Evolutionary conservation across 2,888 invertebrate species (phyloP), one percentile per base, ranked within the genome.

Genomic region (Timema cristinae): DNA sequence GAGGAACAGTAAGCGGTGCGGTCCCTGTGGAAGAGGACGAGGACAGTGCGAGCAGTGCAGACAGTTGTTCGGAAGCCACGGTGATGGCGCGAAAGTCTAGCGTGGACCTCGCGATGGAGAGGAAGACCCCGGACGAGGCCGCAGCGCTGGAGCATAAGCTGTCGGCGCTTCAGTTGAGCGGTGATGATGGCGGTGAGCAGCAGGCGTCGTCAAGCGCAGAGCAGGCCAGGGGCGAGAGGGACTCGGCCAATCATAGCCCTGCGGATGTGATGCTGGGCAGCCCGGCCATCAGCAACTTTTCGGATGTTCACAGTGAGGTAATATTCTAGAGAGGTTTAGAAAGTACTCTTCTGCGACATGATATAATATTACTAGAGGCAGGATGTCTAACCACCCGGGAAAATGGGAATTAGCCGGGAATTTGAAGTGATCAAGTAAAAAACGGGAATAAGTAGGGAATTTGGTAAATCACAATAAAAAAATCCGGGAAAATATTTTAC

Each of bases 211-310:
- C 54, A 16, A 50, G 56, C 56, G 59, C 54, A 32, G 71, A 59
- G 11, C 50, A 50, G 50, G 47, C 50, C 15, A 32, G 48, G 47
- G 63, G 11, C 47, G 71, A 71, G 56, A 68, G 91, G 79, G 91
- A 91, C 82, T 91, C 91, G 48, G 91, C 91, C 47, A 92, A 91
- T 82, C 91, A 91, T 79, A 92, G 92, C 82, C 91, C 91, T 5
- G 86, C 89, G 71, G 91, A 91, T 78, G 89, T 88, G 54, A 88
- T 89, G 80, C 80, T 90, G 77, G 90, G 87, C 76, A 89, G 89
- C 81, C 88, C 89, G 74, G 88, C 89, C 71, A 85, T 88, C 79
- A 88, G 89, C 83, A 87, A 87, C 81, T 89, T 88, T 80, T 90
- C 89, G 73, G 90, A 90, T 80, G 87, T 87, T 78, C 89, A 89